phyloP scores from a whole-genome alignment of 2,797 vertebrate genomes.

The Danio tinwini region DNA sequence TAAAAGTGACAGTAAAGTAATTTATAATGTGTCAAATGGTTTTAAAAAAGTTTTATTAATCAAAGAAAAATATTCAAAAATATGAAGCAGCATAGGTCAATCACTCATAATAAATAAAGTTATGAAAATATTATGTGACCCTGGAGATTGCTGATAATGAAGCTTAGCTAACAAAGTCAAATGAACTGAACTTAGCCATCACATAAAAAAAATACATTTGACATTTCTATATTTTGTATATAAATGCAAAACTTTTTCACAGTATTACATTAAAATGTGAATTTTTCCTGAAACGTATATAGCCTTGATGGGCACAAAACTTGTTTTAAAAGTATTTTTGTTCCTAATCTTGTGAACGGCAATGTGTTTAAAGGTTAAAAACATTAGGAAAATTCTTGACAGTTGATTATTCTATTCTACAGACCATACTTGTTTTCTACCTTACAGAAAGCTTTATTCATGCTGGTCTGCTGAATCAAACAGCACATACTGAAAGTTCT shows the following conservation, averaged over 20 bases:
- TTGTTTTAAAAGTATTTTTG: background rate
- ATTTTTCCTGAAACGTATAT: background rate
- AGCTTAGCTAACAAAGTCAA: background rate
- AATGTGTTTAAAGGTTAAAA: background rate
- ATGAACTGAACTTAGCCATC: background rate
- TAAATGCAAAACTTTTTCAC: background rate
- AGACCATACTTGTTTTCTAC: background rate
- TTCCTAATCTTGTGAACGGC: background rate
- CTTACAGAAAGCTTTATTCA: background rate
- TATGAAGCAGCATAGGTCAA: background rate
- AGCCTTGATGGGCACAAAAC: background rate
- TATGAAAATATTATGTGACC: background rate
- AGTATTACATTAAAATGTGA: background rate
- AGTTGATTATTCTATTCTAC: background rate
- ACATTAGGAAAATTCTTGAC: background rate
- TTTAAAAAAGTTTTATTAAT: background rate
- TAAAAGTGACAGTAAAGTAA: background rate
- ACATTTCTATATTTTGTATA: background rate
- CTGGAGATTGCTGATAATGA: background rate
- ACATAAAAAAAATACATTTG: background rate
- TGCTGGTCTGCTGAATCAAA: slow-evolving; percentile 12
- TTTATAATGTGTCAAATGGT: background rate
- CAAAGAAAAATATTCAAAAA: background rate
- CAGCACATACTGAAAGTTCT: background rate
- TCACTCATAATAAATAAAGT: no score